Evolutionary conservation across 2,888 invertebrate species (phyloP), one percentile per base, ranked within the genome.

Genomic region (Dioctria linearis): DNA sequence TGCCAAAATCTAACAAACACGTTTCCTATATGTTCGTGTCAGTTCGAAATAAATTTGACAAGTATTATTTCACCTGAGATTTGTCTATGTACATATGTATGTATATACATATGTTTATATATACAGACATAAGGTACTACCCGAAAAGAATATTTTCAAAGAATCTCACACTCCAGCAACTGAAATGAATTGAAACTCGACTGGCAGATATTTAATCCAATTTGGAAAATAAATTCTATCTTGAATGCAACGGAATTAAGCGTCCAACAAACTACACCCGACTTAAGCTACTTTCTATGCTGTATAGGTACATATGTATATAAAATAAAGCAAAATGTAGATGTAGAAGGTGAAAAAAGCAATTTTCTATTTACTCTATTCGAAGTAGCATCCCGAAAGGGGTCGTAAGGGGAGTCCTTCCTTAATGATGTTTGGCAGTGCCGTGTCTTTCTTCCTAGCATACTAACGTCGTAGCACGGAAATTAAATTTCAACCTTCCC

Each of bases 381-480:
- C 69, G 69, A 69, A 69, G 51, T 69, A 39, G 51, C 69, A 49
- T 13, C 54, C 25, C 69, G 13, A 49, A 51, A 11, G 25, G 25
- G 51, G 39, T 4, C 25, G 69, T 49, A 69, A 69, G 69, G 39
- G 39, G 51, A 51, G 49, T 51, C 49, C 25, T 25, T 25, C 25
- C 69, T 69, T 69, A 69, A 69, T 69, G 69, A 69, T 49, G 69
- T 69, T 69, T 69, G 51, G 69, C 69, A 69, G 49, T 69, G 43
- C 69, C 69, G 11, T 51, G 67, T 69, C 67, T 54, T 69, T 69
- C 51, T 51, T 37, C 49, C 51, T 69, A 51, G 69, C 51, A 6
- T 42, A 51, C 69, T 51, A 69, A 69, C 37, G 51, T 54, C 39
- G 25, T 25, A 0, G 39, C 51, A 69, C 13, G 69, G 69, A 69